Evolutionary conservation across 2,797 vertebrate genomes (phyloP), one percentile per base, ranked within the genome.

Genomic region (Artibeus lituratus): DNA sequence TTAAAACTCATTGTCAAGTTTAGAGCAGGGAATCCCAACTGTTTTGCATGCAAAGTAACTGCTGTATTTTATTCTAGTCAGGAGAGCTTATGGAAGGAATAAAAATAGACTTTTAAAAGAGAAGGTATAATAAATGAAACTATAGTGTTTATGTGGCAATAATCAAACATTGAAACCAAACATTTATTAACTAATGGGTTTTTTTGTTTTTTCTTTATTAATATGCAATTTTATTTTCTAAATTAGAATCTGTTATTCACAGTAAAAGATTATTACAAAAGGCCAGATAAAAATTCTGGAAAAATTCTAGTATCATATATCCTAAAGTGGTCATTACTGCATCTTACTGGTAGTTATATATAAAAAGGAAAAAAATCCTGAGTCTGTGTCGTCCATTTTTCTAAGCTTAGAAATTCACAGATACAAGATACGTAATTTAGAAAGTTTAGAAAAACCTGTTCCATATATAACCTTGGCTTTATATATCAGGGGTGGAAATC

Each of bases 1-100:
- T 96, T 67, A 90, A 96, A 94, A 90, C 55, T 91, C 72, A 70
- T 81, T 87, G 65, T 87, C 62, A 95, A 53, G 51, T 93, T 86
- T 77, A 42, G 59, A 42, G 18, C n/a, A 97, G n/a, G 21, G 22
- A 90, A 93, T 84, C 42, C 39, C 42, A 83, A 49, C 26, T 89
- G 11, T 87, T 94, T 97, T 90, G 62, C 37, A 95, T 86, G 29
- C 70, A 92, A 78, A 93, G 74, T 3, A 90, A 74, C 32, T 88
- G 78, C 39, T 94, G 5, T 15, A 65, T 67, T 95, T 97, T 91
- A 87, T 95, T 89, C 51, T n/a, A 94, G 55, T 85, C 32, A 91
- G 69, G 80, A 62, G 67, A 92, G 37, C 21, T 90, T 69, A 80
- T 69, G 47, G 44, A 94, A 69, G 59, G 57, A 84, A 49, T 69